Evolutionary conservation across 2,113 vertebrate genomes (phyloP).

Genomic region (cat (Felis catus)): DNA sequence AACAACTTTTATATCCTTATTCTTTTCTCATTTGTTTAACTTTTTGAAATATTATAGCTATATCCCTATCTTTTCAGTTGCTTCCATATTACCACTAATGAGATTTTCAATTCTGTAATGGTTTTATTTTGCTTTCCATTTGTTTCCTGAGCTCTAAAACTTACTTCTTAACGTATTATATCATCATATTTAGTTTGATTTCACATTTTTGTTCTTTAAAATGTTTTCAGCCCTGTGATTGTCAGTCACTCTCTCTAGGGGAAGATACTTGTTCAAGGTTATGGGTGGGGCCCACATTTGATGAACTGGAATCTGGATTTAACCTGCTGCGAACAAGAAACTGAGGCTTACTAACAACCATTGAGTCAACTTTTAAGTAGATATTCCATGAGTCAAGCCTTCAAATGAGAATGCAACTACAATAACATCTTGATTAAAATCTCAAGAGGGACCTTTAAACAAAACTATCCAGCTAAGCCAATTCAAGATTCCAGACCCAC

Average conservation of each 20-base stretch:
- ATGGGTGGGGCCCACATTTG: too few relatives aligned
- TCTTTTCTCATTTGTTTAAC: background rate
- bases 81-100: background rate
- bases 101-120: background rate
- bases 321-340: background rate
- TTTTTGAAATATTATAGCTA: background rate
- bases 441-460: background rate
- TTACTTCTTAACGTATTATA: background rate
- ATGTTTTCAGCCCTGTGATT: background rate
- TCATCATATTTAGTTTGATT: background rate
- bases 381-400: background rate
- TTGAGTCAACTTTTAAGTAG: background rate
- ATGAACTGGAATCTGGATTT: background rate
- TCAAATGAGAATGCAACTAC: background rate
- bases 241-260: background rate
- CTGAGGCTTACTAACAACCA: background rate
- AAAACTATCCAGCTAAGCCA: background rate
- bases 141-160: background rate
- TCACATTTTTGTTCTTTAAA: background rate
- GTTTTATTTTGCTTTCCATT: background rate
- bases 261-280: background rate
- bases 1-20: background rate
- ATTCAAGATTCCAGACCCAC: background rate
- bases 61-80: background rate
- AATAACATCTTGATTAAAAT: background rate